Evolutionary conservation across 2,113 vertebrate genomes (phyloP).

Genomic region (Garra rufa): DNA sequence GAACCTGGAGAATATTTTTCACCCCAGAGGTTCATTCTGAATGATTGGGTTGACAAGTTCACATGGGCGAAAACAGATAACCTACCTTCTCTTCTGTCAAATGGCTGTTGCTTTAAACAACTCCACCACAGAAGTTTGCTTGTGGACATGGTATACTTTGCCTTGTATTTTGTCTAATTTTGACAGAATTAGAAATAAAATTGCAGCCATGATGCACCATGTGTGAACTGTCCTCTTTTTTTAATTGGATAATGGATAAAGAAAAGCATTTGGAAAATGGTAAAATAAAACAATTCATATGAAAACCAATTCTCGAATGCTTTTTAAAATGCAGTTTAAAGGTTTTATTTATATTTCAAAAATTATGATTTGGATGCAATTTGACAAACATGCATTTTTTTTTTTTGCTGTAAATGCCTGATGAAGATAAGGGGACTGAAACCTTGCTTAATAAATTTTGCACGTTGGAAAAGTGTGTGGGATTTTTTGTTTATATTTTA

Average conservation of each 20-base stretch:
- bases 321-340: not conserved
- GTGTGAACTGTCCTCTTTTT: not conserved
- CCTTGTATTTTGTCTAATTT: not conserved
- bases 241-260: not conserved
- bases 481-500: not conserved
- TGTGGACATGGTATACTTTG: not conserved
- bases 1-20: not conserved
- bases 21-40: not conserved
- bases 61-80: not conserved
- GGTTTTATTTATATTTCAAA: not conserved
- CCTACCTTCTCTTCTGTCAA: not conserved
- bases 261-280: not conserved
- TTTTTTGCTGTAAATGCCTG: not conserved
- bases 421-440: not conserved
- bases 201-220: not conserved
- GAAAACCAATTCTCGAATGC: not conserved
- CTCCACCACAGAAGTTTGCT: too few species aligned
- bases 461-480: not conserved
- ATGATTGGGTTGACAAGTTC: constrained; percentile 29
- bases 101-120: not conserved
- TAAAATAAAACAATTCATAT: not conserved
- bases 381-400: not conserved
- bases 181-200: not conserved
- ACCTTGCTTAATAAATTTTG: not conserved
- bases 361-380: not conserved